Conservation (phyloP, 2,797 vertebrate genomes). For the Xenops minutus region DNA sequence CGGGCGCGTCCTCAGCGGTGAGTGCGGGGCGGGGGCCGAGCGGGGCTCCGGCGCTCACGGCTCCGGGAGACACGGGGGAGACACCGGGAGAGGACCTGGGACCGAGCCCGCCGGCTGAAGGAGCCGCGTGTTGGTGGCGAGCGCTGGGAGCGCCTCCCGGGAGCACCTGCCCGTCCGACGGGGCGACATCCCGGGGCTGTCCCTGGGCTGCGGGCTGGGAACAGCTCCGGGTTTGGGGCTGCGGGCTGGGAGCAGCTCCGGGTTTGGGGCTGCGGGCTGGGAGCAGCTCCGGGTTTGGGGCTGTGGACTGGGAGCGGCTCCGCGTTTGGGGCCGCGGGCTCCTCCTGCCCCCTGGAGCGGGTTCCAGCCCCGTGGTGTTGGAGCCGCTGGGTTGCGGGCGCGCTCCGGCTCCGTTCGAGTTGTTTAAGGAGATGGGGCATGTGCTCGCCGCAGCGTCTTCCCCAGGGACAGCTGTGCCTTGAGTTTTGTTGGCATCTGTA, state of each 20-base stretch:
- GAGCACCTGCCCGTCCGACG: background rate
- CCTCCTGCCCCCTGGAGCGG: fast-evolving
- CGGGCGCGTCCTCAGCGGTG: constrained; percentile 76
- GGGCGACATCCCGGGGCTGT: no score
- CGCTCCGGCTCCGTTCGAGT: fast-evolving
- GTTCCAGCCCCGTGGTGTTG: fast-evolving
- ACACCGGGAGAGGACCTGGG: fast-evolving
- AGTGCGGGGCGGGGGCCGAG: constrained; percentile 19
- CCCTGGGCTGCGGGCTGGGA: background rate
- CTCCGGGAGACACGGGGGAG: background rate
- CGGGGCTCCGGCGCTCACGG: background rate
- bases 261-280: background rate
- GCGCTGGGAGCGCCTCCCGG: background rate
- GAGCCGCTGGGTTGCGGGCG: fast-evolving
- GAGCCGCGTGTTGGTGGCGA: background rate
- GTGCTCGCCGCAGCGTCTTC: background rate
- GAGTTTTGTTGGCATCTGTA: background rate
- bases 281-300: no score
- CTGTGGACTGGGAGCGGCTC: background rate
- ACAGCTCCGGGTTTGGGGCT: background rate
- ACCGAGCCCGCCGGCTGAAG: fast-evolving
- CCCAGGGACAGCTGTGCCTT: fast-evolving
- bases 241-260: background rate
- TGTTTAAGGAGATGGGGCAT: fast-evolving
- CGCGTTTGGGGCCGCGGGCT: background rate